Percentiles rank a stretch among this genome's conserved stretches.
Conservation (phyloP, 2,113 vertebrate genomes). For the Galbula dea region DNA sequence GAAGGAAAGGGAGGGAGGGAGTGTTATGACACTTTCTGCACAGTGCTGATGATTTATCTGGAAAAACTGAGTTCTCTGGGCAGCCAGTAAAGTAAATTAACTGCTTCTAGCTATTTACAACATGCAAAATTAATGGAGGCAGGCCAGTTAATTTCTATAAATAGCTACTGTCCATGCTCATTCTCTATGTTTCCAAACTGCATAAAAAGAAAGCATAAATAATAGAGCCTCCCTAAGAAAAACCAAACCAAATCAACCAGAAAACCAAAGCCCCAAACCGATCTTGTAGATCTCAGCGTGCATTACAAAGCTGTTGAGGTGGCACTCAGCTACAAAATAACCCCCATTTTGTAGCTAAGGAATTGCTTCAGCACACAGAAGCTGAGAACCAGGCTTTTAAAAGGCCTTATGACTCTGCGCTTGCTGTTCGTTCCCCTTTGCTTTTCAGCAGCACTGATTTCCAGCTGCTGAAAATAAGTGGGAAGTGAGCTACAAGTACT, state of each 20-base stretch:
- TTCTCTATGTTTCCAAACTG: not conserved
- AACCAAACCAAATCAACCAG: not conserved
- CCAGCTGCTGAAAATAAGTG: not conserved
- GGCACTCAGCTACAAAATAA: not conserved
- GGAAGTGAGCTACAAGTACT: not conserved
- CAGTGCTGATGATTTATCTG: not conserved
- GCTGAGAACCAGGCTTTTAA: not conserved
- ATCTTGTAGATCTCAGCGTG: not conserved
- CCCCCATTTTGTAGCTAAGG: not conserved
- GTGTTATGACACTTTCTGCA: not conserved
- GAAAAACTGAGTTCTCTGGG: not conserved
- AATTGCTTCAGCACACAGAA: not conserved
- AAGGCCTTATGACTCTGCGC: not conserved
- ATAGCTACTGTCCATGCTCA: not conserved
- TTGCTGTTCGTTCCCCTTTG: not conserved
- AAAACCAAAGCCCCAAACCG: not conserved
- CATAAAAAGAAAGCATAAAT: not conserved
- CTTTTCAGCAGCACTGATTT: not conserved
- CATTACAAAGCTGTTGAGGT: not conserved
- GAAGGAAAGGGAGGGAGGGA: not conserved
- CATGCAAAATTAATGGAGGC: conserved; percentile 26
- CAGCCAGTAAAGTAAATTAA: conserved; percentile 10
- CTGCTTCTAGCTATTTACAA: conserved; percentile 23
- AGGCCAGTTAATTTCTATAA: not conserved
- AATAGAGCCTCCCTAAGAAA: not conserved